Conservation (phyloP, 2,888 invertebrate genomes). For the Leptinotarsa juncta region DNA sequence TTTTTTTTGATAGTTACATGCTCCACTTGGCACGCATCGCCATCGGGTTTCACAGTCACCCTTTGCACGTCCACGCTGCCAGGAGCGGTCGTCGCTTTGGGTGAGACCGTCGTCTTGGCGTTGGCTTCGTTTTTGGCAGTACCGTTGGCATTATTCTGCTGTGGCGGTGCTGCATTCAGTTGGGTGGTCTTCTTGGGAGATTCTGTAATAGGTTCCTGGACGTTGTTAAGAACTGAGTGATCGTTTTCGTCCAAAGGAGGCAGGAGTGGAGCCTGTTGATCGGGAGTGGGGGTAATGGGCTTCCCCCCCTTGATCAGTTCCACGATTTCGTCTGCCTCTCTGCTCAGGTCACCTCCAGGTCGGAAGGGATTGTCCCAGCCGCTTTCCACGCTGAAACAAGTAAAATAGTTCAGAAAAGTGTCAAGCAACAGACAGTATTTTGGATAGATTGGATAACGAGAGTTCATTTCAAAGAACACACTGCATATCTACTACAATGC, state of each 20-base stretch:
- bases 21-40: slow-evolving; percentile 81
- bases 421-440: background rate
- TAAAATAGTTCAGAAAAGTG: background rate
- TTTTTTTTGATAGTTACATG: slow-evolving; percentile 95
- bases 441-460: background rate
- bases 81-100: slow-evolving; percentile 53
- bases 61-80: slow-evolving; percentile 78
- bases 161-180: slow-evolving; percentile 62
- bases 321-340: slow-evolving; percentile 96
- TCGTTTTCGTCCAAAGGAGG: slow-evolving; percentile 69
- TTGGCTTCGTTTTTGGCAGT: slow-evolving; percentile 58
- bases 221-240: slow-evolving; percentile 42
- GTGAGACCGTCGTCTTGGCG: slow-evolving; percentile 62
- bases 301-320: slow-evolving; percentile 93
- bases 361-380: slow-evolving; percentile 98
- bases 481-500: background rate
- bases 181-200: slow-evolving; percentile 53
- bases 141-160: slow-evolving; percentile 58
- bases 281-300: slow-evolving; percentile 82
- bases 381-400: slow-evolving; percentile 84
- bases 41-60: slow-evolving; percentile 77
- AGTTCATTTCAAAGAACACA: background rate
- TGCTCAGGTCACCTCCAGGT: slow-evolving; percentile 93
- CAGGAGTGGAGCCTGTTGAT: slow-evolving; percentile 68
- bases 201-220: slow-evolving; percentile 54